phyloP scores from a whole-genome alignment of 2,888 invertebrate genomes.

The Leptinotarsa peninsularis region DNA sequence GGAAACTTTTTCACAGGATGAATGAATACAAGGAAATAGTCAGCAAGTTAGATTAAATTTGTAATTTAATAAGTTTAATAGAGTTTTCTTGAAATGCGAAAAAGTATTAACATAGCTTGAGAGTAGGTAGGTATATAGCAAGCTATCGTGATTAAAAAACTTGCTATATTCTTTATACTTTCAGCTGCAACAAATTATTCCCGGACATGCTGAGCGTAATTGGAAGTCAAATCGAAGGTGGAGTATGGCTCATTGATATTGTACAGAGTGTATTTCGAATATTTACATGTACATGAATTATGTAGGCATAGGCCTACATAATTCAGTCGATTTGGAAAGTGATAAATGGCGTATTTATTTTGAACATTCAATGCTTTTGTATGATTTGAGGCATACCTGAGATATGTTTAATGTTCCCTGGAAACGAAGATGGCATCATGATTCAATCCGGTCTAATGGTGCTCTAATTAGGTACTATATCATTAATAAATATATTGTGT shows the following conservation, averaged over 20 bases:
- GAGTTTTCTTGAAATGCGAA: constrained; percentile 28
- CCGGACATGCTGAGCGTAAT: constrained; percentile 11
- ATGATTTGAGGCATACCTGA: too few species aligned
- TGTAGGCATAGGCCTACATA: too few species aligned
- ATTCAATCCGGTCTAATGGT: too few species aligned
- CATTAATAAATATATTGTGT: too few species aligned
- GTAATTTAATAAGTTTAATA: constrained; percentile 33
- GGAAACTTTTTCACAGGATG: neutral
- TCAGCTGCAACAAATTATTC: constrained; percentile 9
- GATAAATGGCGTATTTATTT: too few species aligned
- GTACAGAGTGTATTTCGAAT: neutral
- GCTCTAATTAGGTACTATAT: too few species aligned
- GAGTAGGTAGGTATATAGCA: constrained; percentile 23
- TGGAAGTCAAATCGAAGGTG: neutral
- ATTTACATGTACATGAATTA: neutral
- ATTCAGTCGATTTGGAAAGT: too few species aligned
- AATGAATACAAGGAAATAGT: constrained; percentile 18
- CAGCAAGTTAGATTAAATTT: constrained; percentile 33
- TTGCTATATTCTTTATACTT: constrained; percentile 27
- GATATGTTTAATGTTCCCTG: too few species aligned
- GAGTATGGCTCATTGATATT: neutral
- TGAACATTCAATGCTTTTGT: too few species aligned
- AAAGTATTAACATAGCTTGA: constrained; percentile 26
- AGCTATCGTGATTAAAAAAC: constrained; percentile 36
- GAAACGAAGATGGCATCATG: too few species aligned